phyloP scores from a whole-genome alignment of 2,888 invertebrate genomes.

The Conus canariensis region DNA sequence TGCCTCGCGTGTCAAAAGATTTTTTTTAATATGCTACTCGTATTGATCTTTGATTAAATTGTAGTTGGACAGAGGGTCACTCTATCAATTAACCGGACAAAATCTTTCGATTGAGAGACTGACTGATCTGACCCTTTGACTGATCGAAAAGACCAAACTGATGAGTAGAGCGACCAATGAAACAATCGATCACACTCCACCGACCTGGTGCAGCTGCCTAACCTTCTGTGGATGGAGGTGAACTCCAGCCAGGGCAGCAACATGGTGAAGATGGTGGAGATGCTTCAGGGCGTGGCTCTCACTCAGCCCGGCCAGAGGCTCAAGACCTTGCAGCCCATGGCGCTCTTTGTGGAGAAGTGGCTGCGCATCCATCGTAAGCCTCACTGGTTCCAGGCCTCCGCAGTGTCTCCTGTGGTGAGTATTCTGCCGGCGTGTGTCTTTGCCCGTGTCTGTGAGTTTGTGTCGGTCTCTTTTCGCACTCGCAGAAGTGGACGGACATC shows the following conservation, averaged over 20 bases:
- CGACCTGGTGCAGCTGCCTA: slow-evolving; percentile 30
- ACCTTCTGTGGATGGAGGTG: slow-evolving; percentile 46
- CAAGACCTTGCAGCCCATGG: slow-evolving; percentile 39
- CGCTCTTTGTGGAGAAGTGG: slow-evolving; percentile 51
- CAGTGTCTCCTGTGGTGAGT: background rate
- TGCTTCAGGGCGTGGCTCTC: slow-evolving; percentile 43
- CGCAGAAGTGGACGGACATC: no score
- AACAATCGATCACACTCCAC: no score
- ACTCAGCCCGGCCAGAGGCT: slow-evolving; percentile 20
- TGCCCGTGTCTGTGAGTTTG: background rate
- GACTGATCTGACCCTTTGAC: no score
- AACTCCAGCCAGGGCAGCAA: slow-evolving; percentile 50
- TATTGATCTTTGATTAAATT: no score
- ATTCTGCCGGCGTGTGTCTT: background rate
- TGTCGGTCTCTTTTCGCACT: no score
- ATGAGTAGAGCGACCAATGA: no score
- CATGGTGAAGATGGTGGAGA: slow-evolving; percentile 50
- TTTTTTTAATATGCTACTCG: no score
- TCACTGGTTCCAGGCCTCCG: slow-evolving; percentile 37
- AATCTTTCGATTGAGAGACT: no score
- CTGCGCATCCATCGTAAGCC: slow-evolving; percentile 51
- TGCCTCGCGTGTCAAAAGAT: no score
- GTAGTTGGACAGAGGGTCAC: no score
- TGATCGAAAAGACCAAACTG: no score
- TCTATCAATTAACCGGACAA: no score